Percentiles rank a stretch among this genome's conserved stretches.
Evolutionary conservation across 2,797 vertebrate genomes (phyloP).

Genomic region (Notolabrus celidotus): DNA sequence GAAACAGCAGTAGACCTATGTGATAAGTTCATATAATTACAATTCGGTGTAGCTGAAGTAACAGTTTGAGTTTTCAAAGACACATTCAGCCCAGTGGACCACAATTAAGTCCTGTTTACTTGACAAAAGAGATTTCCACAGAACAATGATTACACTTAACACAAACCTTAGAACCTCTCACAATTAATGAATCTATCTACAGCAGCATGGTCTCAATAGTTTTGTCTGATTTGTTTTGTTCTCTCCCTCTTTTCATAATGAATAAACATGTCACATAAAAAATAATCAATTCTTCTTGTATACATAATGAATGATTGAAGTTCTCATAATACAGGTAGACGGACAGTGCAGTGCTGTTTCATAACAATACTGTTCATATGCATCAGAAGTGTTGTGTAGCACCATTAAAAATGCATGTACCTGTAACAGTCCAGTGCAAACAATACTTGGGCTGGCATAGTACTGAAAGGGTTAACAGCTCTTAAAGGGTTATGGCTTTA

Average conservation of each 20-base stretch:
- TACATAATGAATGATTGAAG: neutral
- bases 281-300: neutral
- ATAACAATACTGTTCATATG: neutral
- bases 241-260: neutral
- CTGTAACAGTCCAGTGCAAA: slow-evolving; percentile 37
- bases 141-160: slow-evolving; percentile 24
- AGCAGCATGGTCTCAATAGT: slow-evolving; percentile 1
- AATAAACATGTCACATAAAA: neutral
- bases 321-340: neutral
- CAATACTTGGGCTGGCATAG: slow-evolving; percentile 16
- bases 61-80: neutral
- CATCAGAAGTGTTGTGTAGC: slow-evolving; percentile 17
- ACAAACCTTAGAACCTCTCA: neutral
- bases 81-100: slow-evolving; percentile 3
- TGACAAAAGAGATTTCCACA: slow-evolving; percentile 11
- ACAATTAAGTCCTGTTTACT: slow-evolving; percentile 10
- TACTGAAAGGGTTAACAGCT: slow-evolving; percentile 17
- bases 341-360: neutral
- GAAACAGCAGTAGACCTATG: neutral
- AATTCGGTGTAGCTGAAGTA: neutral
- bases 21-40: neutral
- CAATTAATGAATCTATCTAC: slow-evolving; percentile 3
- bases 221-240: neutral
- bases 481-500: slow-evolving; percentile 1
- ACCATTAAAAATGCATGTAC: slow-evolving; percentile 28